Percentiles rank a stretch among this genome's conserved stretches.
phyloP scores from a whole-genome alignment of 2,113 vertebrate species.

The Stigmatopora argus region DNA sequence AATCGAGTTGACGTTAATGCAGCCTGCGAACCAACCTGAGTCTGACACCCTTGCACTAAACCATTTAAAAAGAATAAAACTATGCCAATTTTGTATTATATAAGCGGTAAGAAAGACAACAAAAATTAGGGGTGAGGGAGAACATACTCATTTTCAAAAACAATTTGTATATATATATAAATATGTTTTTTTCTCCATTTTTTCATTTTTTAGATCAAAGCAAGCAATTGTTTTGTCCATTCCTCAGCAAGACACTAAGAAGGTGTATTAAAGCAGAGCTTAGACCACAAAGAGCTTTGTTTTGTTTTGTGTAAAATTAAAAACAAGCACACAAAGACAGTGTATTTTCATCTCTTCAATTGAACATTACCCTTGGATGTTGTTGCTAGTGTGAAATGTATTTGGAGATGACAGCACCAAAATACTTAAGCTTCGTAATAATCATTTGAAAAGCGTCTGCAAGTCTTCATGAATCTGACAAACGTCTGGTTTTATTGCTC shows the following conservation, averaged over 20 bases:
- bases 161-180: not conserved
- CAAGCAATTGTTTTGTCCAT: constrained; percentile 16
- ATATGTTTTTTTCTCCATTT: not conserved
- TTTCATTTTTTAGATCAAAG: not conserved
- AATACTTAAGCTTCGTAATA: constrained; percentile 35
- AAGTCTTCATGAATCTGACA: constrained; percentile 55
- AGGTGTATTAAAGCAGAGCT: constrained; percentile 13
- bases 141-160: constrained; percentile 7
- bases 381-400: constrained; percentile 30
- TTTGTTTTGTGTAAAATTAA: constrained; percentile 27
- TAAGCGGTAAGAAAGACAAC: no score
- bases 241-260: constrained; percentile 12
- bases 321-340: constrained; percentile 10
- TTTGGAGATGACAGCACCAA: constrained; percentile 39
- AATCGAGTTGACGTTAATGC: no score
- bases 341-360: constrained; percentile 34
- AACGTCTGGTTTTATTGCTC: constrained; percentile 39
- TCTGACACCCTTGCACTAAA: no score
- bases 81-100: no score
- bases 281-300: constrained; percentile 15
- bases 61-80: no score
- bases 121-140: not conserved
- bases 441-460: constrained; percentile 37
- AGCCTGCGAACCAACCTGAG: no score
- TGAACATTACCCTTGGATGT: constrained; percentile 22